A percentile compares a stretch with the other conserved stretches of the same genome.
Evolutionary conservation across 2,113 vertebrate species (phyloP).

Genomic region (Marcusenius ussheri): DNA sequence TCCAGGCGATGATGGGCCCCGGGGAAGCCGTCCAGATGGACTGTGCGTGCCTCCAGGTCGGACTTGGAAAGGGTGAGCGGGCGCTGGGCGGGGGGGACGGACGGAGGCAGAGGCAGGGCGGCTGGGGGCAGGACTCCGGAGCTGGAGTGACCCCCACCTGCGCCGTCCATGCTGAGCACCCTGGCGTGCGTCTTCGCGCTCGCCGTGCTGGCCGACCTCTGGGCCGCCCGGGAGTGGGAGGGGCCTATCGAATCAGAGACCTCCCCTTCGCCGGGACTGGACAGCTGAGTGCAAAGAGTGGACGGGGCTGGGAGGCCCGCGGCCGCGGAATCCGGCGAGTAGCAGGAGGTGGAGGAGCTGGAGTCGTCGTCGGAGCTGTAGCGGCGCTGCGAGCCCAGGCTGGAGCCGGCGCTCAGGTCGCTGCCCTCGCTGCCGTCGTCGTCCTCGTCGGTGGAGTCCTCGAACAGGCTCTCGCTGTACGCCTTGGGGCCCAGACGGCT

Average conservation of each 20-base stretch:
- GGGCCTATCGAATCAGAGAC: slow-evolving; percentile 44
- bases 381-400: slow-evolving; percentile 70
- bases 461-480: slow-evolving; percentile 72
- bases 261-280: slow-evolving; percentile 52
- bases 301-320: slow-evolving; percentile 43
- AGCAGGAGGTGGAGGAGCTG: slow-evolving; percentile 74
- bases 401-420: slow-evolving; percentile 76
- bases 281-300: slow-evolving; percentile 47
- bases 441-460: slow-evolving; percentile 74
- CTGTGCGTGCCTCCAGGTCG: slow-evolving; percentile 68
- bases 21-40: slow-evolving; percentile 53
- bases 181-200: slow-evolving; percentile 82
- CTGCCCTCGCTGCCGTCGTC: slow-evolving; percentile 73
- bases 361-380: slow-evolving; percentile 72
- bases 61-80: slow-evolving; percentile 78
- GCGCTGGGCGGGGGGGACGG: slow-evolving; percentile 53
- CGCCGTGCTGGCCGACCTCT: slow-evolving; percentile 75
- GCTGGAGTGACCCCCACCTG: slow-evolving; percentile 52
- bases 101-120: slow-evolving; percentile 54
- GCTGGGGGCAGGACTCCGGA: slow-evolving; percentile 40
- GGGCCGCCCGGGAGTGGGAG: slow-evolving; percentile 63
- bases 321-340: slow-evolving; percentile 67
- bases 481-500: slow-evolving; percentile 68
- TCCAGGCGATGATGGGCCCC: slow-evolving; percentile 60
- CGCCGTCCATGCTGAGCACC: slow-evolving; percentile 79